Evolutionary conservation across 2,797 vertebrate genomes (phyloP).

Genomic region (Percopsis omiscomaycus): DNA sequence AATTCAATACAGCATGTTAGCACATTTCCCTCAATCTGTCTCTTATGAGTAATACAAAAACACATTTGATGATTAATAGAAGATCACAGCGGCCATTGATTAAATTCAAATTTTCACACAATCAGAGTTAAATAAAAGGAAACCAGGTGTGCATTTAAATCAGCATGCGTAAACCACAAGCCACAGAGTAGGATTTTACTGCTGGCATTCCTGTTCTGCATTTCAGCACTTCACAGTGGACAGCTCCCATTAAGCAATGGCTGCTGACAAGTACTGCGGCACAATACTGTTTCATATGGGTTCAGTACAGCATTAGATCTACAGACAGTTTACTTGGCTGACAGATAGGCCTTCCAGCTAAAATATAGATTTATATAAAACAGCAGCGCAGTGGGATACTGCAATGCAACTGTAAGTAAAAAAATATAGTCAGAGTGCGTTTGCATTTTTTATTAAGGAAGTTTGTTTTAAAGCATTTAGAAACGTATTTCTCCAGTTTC

Average conservation of each 20-base stretch:
- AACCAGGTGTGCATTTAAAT: not conserved
- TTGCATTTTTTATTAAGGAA: not conserved
- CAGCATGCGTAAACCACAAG: not conserved
- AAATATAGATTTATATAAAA: conserved; percentile 10
- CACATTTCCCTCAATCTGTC: not conserved
- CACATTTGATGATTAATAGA: not conserved
- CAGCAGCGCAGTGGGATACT: not conserved
- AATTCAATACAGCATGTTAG: not conserved
- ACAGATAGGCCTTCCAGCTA: not conserved
- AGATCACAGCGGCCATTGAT: not conserved
- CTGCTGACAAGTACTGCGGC: not conserved
- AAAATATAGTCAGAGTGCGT: not conserved
- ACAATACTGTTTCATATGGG: not conserved
- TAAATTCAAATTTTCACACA: not conserved
- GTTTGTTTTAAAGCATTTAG: not conserved
- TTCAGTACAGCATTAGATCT: no score
- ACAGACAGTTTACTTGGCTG: conserved; percentile 3
- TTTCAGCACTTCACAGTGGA: conserved; percentile 48
- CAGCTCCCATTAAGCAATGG: conserved; percentile 34
- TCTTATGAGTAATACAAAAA: not conserved
- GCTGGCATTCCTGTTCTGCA: conserved; percentile 12
- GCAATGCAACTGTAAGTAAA: conserved; percentile 3
- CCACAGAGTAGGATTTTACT: conserved; percentile 11
- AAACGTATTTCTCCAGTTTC: not conserved
- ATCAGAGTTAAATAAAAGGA: not conserved